These are phyloP conservation scores for Budorcas taxicolor DNA, from an alignment of 2,113 vertebrate genomes.

Conservation along the genomic window DNA sequence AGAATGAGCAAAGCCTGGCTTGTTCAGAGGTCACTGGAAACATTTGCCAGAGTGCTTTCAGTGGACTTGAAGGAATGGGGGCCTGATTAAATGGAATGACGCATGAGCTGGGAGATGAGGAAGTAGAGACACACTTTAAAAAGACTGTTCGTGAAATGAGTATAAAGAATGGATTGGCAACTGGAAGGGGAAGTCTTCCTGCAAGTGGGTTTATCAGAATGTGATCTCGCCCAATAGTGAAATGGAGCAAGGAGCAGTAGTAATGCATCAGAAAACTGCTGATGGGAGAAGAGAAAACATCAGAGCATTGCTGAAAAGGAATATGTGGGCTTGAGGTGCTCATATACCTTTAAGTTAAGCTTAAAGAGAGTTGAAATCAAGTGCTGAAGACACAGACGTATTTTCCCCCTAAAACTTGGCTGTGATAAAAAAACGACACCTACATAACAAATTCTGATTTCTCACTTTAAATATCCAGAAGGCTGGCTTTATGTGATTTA, in stretches of 20 bases:
- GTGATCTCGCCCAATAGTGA: fast-evolving
- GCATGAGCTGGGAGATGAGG: neutral
- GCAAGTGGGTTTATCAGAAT: neutral
- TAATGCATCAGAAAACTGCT: neutral
- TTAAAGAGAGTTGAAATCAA: neutral
- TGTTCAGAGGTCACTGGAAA: neutral
- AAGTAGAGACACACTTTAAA: neutral
- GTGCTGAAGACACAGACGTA: neutral
- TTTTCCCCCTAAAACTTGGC: neutral
- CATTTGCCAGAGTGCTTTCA: neutral
- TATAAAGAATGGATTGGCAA: neutral
- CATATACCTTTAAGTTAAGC: neutral
- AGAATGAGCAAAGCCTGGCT: neutral
- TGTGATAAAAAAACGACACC: neutral
- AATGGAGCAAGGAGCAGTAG: neutral
- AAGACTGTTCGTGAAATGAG: neutral
- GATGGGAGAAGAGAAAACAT: neutral
- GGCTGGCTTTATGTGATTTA: conserved; percentile 31
- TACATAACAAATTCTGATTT: neutral
- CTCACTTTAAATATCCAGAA: conserved; percentile 18
- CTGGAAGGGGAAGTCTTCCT: neutral
- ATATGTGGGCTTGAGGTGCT: neutral
- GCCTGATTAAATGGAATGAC: neutral
- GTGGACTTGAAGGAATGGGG: neutral
- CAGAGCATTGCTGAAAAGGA: neutral